phyloP scores from a whole-genome alignment of 2,113 vertebrate species.

The Pleuronectes platessa region DNA sequence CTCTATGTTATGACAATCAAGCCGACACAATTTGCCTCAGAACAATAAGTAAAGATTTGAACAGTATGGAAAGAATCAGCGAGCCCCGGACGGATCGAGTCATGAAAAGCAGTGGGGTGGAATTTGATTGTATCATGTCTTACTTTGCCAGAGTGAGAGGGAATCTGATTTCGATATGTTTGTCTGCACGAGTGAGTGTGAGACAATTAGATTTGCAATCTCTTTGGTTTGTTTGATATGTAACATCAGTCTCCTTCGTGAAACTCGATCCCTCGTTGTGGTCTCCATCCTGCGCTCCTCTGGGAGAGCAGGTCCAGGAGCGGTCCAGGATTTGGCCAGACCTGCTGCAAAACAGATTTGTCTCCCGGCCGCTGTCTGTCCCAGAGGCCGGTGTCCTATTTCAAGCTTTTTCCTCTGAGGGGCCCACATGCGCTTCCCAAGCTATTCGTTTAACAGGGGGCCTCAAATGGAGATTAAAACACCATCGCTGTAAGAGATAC shows the following conservation, averaged over 20 bases:
- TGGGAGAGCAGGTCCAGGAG: slow-evolving; percentile 56
- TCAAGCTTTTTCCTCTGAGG: slow-evolving; percentile 52
- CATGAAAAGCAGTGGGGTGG: slow-evolving; percentile 62
- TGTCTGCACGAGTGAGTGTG: slow-evolving; percentile 77
- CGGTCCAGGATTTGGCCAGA: slow-evolving; percentile 30
- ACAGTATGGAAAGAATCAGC: slow-evolving; percentile 55
- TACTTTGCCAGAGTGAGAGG: slow-evolving; percentile 77
- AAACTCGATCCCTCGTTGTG: slow-evolving; percentile 73
- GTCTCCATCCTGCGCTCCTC: slow-evolving; percentile 63
- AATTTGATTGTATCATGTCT: slow-evolving; percentile 78
- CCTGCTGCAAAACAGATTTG: slow-evolving; percentile 53
- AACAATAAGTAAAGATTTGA: slow-evolving; percentile 64
- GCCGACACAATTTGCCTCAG: slow-evolving; percentile 44
- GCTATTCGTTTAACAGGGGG: slow-evolving; percentile 55
- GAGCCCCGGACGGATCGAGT: slow-evolving; percentile 63
- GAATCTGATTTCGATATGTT: slow-evolving; percentile 85
- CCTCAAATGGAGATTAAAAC: slow-evolving; percentile 74
- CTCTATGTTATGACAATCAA: slow-evolving; percentile 23
- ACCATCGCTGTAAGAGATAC: slow-evolving; percentile 65
- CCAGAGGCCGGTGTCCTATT: slow-evolving; percentile 53
- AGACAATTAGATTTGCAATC: slow-evolving; percentile 81
- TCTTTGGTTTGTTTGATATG: slow-evolving; percentile 83
- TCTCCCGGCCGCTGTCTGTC: slow-evolving; percentile 29
- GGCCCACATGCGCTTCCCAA: slow-evolving; percentile 12
- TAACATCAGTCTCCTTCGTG: slow-evolving; percentile 80